A percentile compares a stretch with the other conserved stretches of the same genome.
phyloP scores from a whole-genome alignment of 2,113 vertebrate genomes.

The Microtus oregoni region DNA sequence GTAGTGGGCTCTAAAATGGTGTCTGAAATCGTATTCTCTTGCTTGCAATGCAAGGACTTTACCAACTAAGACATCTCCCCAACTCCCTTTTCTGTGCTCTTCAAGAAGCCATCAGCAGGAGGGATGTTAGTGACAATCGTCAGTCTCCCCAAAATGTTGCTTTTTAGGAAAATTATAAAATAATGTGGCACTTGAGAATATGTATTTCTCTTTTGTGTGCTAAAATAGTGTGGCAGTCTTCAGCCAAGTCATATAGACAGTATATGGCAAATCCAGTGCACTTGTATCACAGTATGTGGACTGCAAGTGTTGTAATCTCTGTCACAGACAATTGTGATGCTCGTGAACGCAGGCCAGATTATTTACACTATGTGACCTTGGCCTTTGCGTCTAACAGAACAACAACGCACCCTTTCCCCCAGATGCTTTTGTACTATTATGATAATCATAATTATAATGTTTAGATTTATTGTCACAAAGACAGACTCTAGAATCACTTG shows the following conservation, averaged over 20 bases:
- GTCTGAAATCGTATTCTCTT: neutral
- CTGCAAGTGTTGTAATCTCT: neutral
- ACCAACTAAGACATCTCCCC: no score
- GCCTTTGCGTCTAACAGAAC: neutral
- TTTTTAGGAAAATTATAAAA: constrained; percentile 63
- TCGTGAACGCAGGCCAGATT: neutral
- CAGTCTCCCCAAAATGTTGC: constrained; percentile 72
- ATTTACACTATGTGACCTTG: neutral
- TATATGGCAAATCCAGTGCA: neutral
- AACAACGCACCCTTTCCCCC: neutral
- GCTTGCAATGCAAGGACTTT: neutral
- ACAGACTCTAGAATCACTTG: neutral
- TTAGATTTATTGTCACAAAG: neutral
- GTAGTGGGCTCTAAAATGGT: neutral
- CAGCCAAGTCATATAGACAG: neutral
- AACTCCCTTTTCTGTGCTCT: neutral
- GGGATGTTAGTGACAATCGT: constrained; percentile 62
- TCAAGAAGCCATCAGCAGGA: constrained; percentile 82
- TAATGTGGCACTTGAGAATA: constrained; percentile 60
- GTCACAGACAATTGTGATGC: neutral
- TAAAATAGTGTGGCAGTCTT: neutral
- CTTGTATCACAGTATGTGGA: neutral
- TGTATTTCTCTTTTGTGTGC: neutral
- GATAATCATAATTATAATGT: neutral
- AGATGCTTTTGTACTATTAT: neutral